phyloP scores from a whole-genome alignment of 2,113 vertebrate genomes.

The Spea multiplicata region DNA sequence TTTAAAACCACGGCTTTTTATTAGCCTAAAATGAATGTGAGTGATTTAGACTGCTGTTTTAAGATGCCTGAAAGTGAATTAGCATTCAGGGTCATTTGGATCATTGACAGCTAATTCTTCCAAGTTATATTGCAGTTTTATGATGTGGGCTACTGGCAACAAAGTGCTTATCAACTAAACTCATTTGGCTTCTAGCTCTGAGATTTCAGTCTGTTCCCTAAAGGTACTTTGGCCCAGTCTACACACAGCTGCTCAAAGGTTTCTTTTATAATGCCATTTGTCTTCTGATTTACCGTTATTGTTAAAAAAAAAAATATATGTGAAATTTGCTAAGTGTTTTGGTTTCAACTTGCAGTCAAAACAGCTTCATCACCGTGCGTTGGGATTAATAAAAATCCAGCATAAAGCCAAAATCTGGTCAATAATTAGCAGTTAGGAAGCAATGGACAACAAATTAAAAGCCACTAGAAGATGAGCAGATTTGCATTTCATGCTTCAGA shows the following conservation, averaged over 20 bases:
- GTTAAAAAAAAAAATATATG: conserved; percentile 50
- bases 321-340: conserved; percentile 55
- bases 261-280: conserved; percentile 53
- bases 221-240: conserved; percentile 54
- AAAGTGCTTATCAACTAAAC: conserved; percentile 41
- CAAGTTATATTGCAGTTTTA: conserved; percentile 45
- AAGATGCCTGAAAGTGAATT: conserved; percentile 43
- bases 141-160: conserved; percentile 43
- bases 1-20: conserved; percentile 35
- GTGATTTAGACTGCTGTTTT: conserved; percentile 46
- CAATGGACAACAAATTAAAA: conserved; percentile 52
- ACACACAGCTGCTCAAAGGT: conserved; percentile 51
- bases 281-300: conserved; percentile 54
- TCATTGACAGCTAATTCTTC: conserved; percentile 44
- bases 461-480: conserved; percentile 50
- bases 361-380: conserved; percentile 50
- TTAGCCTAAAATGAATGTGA: conserved; percentile 38
- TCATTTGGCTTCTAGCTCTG: conserved; percentile 43
- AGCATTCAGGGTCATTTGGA: conserved; percentile 41
- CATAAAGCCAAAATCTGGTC: conserved; percentile 33
- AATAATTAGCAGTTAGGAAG: conserved; percentile 52
- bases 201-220: conserved; percentile 51
- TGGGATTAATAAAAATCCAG: conserved; percentile 52
- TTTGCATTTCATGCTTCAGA: conserved; percentile 56
- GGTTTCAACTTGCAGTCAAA: conserved; percentile 55